phyloP scores from a whole-genome alignment of 2,888 invertebrate species.

The Pachydiplax longipennis region DNA sequence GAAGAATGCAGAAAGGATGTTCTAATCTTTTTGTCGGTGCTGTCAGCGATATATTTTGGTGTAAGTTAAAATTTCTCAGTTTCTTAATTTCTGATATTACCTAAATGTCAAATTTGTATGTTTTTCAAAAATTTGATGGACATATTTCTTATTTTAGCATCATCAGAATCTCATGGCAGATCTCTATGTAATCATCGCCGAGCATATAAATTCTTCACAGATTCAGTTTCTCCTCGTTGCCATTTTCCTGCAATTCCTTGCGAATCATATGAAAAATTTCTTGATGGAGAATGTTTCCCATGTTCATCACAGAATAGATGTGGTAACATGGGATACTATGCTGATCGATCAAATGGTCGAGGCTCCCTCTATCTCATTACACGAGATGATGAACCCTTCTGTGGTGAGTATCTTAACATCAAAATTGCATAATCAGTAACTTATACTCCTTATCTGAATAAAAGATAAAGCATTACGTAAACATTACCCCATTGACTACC shows the following conservation, averaged over 20 bases:
- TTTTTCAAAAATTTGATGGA: no score
- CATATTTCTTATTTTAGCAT: slow-evolving; percentile 57
- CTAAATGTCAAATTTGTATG: no score
- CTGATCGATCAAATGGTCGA: slow-evolving; percentile 81
- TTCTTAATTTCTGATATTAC: no score
- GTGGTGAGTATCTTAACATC: slow-evolving; percentile 66
- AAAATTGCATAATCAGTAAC: background rate
- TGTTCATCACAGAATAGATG: slow-evolving; percentile 70
- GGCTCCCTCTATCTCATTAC: slow-evolving; percentile 90
- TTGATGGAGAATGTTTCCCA: slow-evolving; percentile 79
- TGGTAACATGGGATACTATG: slow-evolving; percentile 94
- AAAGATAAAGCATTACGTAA: background rate
- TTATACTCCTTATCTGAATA: no score
- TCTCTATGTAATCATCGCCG: slow-evolving; percentile 92
- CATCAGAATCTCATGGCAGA: slow-evolving; percentile 83
- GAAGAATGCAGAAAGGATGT: slow-evolving; percentile 90
- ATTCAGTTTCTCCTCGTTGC: slow-evolving; percentile 89
- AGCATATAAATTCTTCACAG: slow-evolving; percentile 93
- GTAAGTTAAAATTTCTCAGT: slow-evolving; percentile 64
- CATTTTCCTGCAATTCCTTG: slow-evolving; percentile 93
- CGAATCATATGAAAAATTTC: slow-evolving; percentile 81
- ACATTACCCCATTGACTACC: background rate
- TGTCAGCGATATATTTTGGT: slow-evolving; percentile 87
- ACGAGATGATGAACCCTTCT: slow-evolving; percentile 90
- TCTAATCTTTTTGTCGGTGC: slow-evolving; percentile 92